A percentile compares a stretch with the other conserved stretches of the same genome.
Evolutionary conservation across 2,113 vertebrate genomes (phyloP).

Genomic region (Pandion haliaetus): DNA sequence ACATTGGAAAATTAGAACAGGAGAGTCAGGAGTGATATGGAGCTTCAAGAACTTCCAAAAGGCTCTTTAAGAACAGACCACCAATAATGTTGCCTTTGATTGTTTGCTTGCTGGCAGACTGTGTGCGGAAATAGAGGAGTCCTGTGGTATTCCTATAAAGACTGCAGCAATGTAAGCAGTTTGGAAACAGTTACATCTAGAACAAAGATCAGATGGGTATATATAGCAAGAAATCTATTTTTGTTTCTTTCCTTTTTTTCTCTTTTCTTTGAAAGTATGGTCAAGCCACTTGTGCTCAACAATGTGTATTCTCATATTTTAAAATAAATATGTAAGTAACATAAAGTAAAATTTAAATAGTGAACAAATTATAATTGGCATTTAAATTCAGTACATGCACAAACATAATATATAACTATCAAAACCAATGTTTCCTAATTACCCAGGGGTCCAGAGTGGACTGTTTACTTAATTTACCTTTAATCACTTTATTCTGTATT

Average conservation of each 20-base stretch:
- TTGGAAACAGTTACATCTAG: background rate
- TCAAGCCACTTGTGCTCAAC: background rate
- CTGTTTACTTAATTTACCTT: constrained; percentile 59
- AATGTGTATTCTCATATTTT: background rate
- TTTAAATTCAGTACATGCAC: constrained; percentile 31
- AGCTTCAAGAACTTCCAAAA: background rate
- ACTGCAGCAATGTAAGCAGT: background rate
- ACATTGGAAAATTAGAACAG: background rate
- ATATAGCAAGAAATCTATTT: background rate
- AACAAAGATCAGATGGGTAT: background rate
- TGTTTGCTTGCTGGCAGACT: background rate
- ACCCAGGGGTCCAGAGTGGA: constrained; percentile 35
- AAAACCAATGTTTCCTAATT: constrained; percentile 63
- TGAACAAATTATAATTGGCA: background rate
- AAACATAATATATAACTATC: constrained; percentile 16
- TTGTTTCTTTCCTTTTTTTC: background rate
- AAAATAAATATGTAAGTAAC: background rate
- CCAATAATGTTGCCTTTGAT: background rate
- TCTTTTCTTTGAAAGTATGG: background rate
- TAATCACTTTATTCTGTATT: constrained; percentile 55
- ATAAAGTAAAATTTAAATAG: background rate
- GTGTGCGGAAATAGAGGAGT: background rate
- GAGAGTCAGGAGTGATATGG: background rate
- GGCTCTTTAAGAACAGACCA: background rate
- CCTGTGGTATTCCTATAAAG: background rate